phyloP scores from a whole-genome alignment of 2,113 vertebrate genomes.

The Malurus cyaneus region DNA sequence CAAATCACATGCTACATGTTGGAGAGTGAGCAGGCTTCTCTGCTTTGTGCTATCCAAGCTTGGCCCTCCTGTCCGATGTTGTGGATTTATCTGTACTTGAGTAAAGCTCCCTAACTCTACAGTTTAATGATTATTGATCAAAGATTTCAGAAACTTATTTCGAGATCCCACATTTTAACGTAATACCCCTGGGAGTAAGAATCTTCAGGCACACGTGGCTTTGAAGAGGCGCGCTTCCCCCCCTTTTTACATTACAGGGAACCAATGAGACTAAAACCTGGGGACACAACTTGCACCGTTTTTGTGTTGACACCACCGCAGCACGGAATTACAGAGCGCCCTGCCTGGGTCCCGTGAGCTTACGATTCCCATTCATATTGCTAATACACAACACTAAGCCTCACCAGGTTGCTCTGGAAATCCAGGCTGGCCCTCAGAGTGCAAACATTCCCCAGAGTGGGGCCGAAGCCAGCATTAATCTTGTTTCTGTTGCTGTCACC shows the following conservation, averaged over 20 bases:
- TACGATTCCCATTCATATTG: fast-evolving
- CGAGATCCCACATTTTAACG: not conserved
- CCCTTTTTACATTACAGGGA: not conserved
- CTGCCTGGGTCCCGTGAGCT: fast-evolving
- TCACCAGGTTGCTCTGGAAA: fast-evolving
- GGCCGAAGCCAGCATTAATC: fast-evolving
- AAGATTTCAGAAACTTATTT: not conserved
- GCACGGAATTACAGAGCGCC: fast-evolving
- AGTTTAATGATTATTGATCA: not conserved
- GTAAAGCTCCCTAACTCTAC: not conserved
- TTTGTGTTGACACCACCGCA: not conserved
- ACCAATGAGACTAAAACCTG: fast-evolving
- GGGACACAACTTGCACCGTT: fast-evolving
- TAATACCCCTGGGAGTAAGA: no score
- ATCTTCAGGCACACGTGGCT: fast-evolving
- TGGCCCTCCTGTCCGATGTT: fast-evolving
- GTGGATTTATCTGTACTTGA: not conserved
- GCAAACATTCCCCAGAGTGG: fast-evolving
- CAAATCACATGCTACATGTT: not conserved
- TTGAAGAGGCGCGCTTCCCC: fast-evolving
- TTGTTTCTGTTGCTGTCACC: fast-evolving
- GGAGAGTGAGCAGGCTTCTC: not conserved
- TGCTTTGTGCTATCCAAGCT: not conserved
- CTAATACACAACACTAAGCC: no score
- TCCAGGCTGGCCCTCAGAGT: fast-evolving